A percentile compares a stretch with the other conserved stretches of the same genome.
These are phyloP conservation scores for Subanguina moxae DNA, from an alignment of 1,140 invertebrate genomes.

Conservation along the genomic window DNA sequence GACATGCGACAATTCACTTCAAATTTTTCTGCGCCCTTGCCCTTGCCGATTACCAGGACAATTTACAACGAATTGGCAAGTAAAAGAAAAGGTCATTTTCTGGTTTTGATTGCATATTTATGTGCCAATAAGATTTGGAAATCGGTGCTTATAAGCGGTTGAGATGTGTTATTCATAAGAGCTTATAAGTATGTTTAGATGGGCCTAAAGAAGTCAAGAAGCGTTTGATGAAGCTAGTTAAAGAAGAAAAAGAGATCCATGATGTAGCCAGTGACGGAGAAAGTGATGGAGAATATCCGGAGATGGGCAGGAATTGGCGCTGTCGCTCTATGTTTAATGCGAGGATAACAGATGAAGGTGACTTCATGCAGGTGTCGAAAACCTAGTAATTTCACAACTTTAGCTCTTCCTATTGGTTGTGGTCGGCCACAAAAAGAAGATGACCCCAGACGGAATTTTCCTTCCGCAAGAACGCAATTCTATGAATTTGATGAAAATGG, in stretches of 20 bases:
- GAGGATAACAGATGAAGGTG: constrained; percentile 22
- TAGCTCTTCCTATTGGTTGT: constrained; percentile 25
- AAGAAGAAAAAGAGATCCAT: not conserved
- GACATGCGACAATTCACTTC: too few relatives aligned
- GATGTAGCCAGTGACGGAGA: not conserved
- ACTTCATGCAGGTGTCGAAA: too few relatives aligned
- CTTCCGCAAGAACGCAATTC: not conserved
- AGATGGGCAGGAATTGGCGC: constrained; percentile 34
- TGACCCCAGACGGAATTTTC: constrained; percentile 14
- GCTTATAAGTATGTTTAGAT: too few relatives aligned
- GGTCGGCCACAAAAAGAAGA: constrained; percentile 26
- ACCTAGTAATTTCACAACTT: too few relatives aligned
- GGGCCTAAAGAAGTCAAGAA: not conserved
- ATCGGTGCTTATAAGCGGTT: too few relatives aligned
- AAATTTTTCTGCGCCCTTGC: too few relatives aligned
- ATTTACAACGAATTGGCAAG: too few relatives aligned
- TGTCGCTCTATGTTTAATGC: constrained; percentile 27
- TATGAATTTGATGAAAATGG: constrained; percentile 2
- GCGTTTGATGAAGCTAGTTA: not conserved
- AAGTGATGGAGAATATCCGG: constrained; percentile 17
- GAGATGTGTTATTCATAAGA: too few relatives aligned
- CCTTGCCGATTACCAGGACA: too few relatives aligned
- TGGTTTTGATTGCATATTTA: too few relatives aligned
- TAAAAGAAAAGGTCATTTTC: too few relatives aligned
- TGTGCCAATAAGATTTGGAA: too few relatives aligned